Evolutionary conservation across 2,113 vertebrate species (phyloP), one percentile per base, ranked within the genome.

Genomic region (Nicator chloris): DNA sequence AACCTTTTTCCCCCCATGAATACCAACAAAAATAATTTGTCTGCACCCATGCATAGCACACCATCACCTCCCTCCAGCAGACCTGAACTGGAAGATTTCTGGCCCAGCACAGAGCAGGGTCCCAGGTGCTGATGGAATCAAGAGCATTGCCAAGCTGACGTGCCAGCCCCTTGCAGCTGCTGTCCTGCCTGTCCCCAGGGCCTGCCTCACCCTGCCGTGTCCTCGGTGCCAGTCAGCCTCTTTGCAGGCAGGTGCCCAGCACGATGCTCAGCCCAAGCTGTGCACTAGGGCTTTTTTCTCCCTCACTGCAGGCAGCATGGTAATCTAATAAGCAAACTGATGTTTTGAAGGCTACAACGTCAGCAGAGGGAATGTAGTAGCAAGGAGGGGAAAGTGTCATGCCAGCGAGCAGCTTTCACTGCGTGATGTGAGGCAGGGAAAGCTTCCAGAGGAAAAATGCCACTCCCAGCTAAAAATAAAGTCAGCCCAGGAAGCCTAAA

Each of bases 391-490:
- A 72, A 92, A 70, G 63, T 16, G 31, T 60, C 50, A 79, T 71
- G 71, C 88, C 91, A 93, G 77, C 7, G 6, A 89, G 88, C 53
- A 70, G 86, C 69, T 86, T 92, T 88, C 77, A 26, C 19, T 76
- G 44, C 0, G 0, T 53, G 93, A 82, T 73, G 51, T 23, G 82
- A 92, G 65, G 72, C 88, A 92, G 76, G 61, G 80, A 96, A 87
- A 86, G 51, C 61, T 97, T 95, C 95, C 92, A 97, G 85, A 61
- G 77, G 83, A 95, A 95, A 95, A 95, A 80, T 79, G 72, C 87
- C 68, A 88, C 79, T 94, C 94, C 84, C 59, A 82, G 84, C 88
- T 92, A 87, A 95, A 94, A 93, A 95, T 96, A 92, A 90, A 94
- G 60, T 83, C 87, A 90, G 71, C 53, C 71, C 68, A 84, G 92